phyloP scores from a whole-genome alignment of 2,888 invertebrate species.

The Plagodis dolabraria region DNA sequence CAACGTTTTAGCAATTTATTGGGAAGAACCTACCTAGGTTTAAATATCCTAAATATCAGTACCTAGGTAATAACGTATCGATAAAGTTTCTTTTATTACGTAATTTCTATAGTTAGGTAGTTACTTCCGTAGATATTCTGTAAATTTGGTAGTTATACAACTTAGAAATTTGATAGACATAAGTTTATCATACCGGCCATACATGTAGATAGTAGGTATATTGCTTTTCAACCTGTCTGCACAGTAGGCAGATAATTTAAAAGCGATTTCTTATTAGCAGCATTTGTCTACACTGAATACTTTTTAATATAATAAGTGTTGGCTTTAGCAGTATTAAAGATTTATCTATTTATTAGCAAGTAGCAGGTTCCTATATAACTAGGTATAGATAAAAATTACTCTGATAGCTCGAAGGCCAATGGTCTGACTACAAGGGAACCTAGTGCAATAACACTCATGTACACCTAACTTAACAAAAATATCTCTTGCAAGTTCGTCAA shows the following conservation, averaged over 20 bases:
- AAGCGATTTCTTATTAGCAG: not conserved
- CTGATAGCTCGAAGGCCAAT: slow-evolving; percentile 58
- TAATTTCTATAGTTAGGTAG: too few species aligned
- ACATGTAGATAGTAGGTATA: too few species aligned
- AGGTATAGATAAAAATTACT: slow-evolving; percentile 6
- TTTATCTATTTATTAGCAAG: slow-evolving; percentile 6
- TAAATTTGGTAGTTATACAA: too few species aligned
- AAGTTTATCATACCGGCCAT: too few species aligned
- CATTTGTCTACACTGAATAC: not conserved
- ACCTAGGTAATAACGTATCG: not conserved
- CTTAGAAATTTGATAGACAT: not conserved
- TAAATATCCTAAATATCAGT: not conserved
- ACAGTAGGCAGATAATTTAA: not conserved
- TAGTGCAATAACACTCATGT: slow-evolving; percentile 56
- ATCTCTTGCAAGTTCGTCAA: slow-evolving; percentile 68
- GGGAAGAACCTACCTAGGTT: too few species aligned
- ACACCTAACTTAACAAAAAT: slow-evolving; percentile 56
- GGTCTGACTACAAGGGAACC: slow-evolving; percentile 50
- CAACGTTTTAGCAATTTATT: too few species aligned
- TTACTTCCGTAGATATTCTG: too few species aligned
- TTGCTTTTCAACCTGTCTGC: too few species aligned
- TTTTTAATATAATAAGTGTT: not conserved
- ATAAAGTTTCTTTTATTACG: too few species aligned
- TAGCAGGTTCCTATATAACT: not conserved
- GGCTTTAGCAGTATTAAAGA: slow-evolving; percentile 8